Percentiles rank a stretch among this genome's conserved stretches.
Conservation (phyloP, 2,797 vertebrate species). For the Anolis apletophallus region DNA sequence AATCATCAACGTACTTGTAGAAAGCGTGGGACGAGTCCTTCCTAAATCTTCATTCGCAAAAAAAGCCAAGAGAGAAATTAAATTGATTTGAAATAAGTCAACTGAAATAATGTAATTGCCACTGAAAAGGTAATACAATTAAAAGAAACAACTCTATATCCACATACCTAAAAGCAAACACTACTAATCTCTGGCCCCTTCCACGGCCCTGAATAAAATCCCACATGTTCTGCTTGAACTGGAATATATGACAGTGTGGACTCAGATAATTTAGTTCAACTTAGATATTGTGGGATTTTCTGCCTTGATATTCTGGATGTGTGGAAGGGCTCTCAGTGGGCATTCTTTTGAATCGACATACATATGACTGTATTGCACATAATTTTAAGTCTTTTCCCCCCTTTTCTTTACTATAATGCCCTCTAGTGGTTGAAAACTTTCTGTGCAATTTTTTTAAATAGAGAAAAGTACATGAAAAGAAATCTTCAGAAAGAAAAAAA, state of each 20-base stretch:
- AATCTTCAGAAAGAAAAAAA: neutral
- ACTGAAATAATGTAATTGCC: accelerated
- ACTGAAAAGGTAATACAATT: neutral
- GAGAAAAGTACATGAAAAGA: neutral
- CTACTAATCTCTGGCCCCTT: neutral
- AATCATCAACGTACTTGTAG: too few relatives aligned
- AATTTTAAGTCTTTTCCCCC: neutral
- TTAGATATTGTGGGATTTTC: too few relatives aligned
- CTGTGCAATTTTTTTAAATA: constrained; percentile 8
- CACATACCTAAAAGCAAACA: neutral
- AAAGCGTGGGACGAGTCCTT: too few relatives aligned
- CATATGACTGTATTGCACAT: neutral
- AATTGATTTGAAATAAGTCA: constrained; percentile 17
- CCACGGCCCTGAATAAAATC: too few relatives aligned
- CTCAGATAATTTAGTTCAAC: too few relatives aligned
- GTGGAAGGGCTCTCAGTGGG: too few relatives aligned
- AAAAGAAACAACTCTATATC: neutral
- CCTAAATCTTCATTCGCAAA: too few relatives aligned
- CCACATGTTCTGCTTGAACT: too few relatives aligned
- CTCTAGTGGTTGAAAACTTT: constrained; percentile 61
- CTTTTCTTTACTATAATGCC: constrained; percentile 50
- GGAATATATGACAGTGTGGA: too few relatives aligned
- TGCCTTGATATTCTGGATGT: too few relatives aligned
- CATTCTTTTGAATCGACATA: neutral
- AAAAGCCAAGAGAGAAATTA: too few relatives aligned